Base-by-base conservation (phyloP, 2,113 vertebrate genomes). In the Argyrosomus japonicus region DNA sequence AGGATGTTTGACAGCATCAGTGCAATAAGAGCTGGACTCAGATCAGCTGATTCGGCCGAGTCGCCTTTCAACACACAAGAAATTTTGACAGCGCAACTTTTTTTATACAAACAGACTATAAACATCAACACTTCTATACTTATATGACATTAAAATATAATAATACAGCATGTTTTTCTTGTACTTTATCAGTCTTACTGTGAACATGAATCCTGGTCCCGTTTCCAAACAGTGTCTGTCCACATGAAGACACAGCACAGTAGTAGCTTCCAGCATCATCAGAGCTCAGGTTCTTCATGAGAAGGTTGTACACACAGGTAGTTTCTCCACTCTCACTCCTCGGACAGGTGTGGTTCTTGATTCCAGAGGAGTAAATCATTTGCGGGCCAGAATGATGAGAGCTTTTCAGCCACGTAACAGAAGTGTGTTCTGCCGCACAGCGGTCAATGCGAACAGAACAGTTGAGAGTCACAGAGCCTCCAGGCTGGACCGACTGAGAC, bases 191-290 rank as follows among this genome's bases (percentile, higher is more conserved):
- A 9, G 36, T 51, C 60, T 19, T 47, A 77, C 54, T 50, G 23
- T 68, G 13, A 60, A 81, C 21, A 14, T 74, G 17, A 32, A 84
- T 29, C 32, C 48, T 58, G 54, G 81, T 75, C 48, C 75, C 81
- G 0, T 60, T 78, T 14, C 84, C 89, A 65, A 85, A 61, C 72
- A 61, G 56, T 12, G 81, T 79, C 6, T 74, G 21, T 61, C 87
- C 85, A 79, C 87, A 91, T 45, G 58, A 71, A 23, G 74, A 81
- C 65, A 88, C 81, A 53, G 74, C 83, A 64, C 91, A 91, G 67
- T 70, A 63, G 53, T 88, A 91, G n/a, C 73, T 71, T 56, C 72
- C 86, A 64, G 57, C 47, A 43, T 88, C 88, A 19, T 78, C 72
- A 50, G 50, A 17, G 51, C 61, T 79, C n/a, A 85, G 8, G 61